phyloP scores from a whole-genome alignment of 2,113 vertebrate species.

The Lophius piscatorius region DNA sequence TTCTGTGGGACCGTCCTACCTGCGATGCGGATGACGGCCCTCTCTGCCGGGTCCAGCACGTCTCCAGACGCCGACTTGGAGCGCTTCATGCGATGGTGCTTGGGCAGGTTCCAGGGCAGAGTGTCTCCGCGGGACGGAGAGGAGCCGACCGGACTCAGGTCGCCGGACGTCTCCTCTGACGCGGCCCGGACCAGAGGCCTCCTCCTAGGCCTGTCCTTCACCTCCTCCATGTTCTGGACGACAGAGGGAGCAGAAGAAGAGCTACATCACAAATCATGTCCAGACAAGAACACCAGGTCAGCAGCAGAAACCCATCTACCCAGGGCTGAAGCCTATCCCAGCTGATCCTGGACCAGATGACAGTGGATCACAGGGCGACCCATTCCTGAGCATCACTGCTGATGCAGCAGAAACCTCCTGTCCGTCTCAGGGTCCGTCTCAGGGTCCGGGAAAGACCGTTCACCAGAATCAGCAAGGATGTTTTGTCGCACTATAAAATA shows the following conservation, averaged over 20 bases:
- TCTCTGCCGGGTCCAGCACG: constrained; percentile 89
- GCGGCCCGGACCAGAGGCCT: constrained; percentile 75
- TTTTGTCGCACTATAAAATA: too few species aligned
- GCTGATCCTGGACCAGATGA: too few species aligned
- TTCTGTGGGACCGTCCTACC: constrained; percentile 68
- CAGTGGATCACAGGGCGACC: too few species aligned
- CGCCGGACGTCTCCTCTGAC: constrained; percentile 81
- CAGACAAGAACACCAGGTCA: background rate
- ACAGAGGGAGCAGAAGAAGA: background rate
- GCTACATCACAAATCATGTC: background rate
- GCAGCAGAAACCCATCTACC: too few species aligned
- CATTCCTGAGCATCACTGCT: too few species aligned
- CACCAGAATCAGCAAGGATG: too few species aligned
- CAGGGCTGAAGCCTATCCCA: too few species aligned
- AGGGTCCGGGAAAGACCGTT: too few species aligned
- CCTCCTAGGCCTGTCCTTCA: constrained; percentile 59
- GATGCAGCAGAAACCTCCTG: too few species aligned
- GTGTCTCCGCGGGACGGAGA: constrained; percentile 87
- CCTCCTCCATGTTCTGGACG: constrained; percentile 75
- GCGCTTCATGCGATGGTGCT: constrained; percentile 88
- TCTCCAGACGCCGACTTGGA: constrained; percentile 83
- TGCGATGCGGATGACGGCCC: constrained; percentile 91
- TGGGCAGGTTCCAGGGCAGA: constrained; percentile 93
- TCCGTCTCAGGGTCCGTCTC: too few species aligned
- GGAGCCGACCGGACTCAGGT: constrained; percentile 56